These are phyloP conservation scores for Agrotis segetum DNA, from an alignment of 2,888 invertebrate species.

Conservation along the genomic window DNA sequence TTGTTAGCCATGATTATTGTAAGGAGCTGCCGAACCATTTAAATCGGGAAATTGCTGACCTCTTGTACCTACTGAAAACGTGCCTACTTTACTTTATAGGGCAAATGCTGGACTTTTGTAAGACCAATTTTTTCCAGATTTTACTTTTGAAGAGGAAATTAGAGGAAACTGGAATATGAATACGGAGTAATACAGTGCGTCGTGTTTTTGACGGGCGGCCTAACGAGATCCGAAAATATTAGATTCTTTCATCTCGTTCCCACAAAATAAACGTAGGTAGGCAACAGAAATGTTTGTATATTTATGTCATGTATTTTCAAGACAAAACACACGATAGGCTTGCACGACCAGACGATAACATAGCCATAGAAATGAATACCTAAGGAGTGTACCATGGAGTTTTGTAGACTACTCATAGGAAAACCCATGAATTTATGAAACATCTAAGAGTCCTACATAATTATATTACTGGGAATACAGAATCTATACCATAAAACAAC, in stretches of 20 bases:
- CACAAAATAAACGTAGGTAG: neutral
- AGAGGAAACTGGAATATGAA: neutral
- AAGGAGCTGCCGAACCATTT: slow-evolving; percentile 48
- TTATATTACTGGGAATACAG: no score
- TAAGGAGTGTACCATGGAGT: neutral
- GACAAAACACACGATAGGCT: no score
- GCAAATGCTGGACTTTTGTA: neutral
- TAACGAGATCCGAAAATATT: neutral
- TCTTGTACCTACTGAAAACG: slow-evolving; percentile 11
- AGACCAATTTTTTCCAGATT: neutral
- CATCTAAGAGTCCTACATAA: no score
- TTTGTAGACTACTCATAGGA: neutral
- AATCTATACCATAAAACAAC: neutral
- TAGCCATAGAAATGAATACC: neutral
- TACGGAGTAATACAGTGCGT: no score
- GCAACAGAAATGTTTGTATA: neutral
- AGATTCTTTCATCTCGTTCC: neutral
- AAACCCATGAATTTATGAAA: no score
- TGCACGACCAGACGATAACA: neutral
- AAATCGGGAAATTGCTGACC: slow-evolving; percentile 46
- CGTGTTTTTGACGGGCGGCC: neutral
- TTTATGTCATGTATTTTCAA: no score
- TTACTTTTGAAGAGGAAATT: neutral
- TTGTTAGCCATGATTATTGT: slow-evolving; percentile 62
- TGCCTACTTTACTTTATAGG: neutral